A percentile compares a stretch with the other conserved stretches of the same genome.
Conservation (phyloP, 2,888 invertebrate genomes). For the Lasioglossum leucozonium region DNA sequence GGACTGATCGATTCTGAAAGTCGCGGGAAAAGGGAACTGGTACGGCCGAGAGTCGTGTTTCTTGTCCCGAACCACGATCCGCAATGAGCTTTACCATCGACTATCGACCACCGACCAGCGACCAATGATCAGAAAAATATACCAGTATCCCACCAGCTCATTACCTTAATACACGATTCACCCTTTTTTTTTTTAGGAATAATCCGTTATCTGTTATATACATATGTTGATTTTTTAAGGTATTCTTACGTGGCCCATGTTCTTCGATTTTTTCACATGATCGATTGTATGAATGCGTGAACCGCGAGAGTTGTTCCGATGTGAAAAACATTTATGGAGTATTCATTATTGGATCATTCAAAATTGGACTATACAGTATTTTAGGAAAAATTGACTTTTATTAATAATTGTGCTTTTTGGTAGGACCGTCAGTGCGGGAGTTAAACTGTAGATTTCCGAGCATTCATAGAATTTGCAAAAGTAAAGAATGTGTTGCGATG, state of each 20-base stretch:
- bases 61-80: background rate
- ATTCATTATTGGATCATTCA: background rate
- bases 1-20: slow-evolving; percentile 21
- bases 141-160: background rate
- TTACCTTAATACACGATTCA: background rate
- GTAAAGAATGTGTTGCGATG: background rate
- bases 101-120: background rate
- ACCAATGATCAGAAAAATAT: background rate
- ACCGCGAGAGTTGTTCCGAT: background rate
- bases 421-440: too few species aligned
- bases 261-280: background rate
- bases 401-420: background rate
- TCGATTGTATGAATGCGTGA: background rate
- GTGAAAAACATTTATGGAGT: background rate
- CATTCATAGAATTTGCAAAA: background rate
- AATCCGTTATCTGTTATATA: background rate
- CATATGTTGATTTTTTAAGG: background rate
- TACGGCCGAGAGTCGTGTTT: background rate
- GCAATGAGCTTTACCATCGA: background rate
- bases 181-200: background rate
- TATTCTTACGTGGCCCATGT: background rate
- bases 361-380: too few species aligned
- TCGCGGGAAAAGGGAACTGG: slow-evolving; percentile 3
- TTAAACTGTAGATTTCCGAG: background rate
- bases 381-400: background rate